Base-by-base conservation (phyloP, 2,888 invertebrate species). In the Resseliella maxima region DNA sequence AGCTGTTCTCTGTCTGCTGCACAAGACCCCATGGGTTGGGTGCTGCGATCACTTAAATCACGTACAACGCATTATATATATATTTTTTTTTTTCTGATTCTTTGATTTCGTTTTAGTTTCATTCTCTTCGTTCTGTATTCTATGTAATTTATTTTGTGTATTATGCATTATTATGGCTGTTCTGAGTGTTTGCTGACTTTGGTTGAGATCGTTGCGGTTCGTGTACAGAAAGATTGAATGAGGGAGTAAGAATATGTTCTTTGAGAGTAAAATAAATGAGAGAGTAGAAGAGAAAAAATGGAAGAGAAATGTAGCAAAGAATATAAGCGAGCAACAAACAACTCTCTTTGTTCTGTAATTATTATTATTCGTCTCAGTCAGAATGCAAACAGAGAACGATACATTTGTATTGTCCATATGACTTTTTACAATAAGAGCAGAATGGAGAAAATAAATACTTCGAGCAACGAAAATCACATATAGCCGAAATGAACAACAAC, bases 301-400 rank as follows among this genome's bases (percentile, higher is more conserved):
- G 59, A 24, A 59, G 21, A n/a, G n/a, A n/a, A n/a, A n/a, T n/a
- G n/a, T n/a, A n/a, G n/a, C n/a, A n/a, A n/a, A n/a, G 50, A 59
- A 59, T 24, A 59, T 64, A 83, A 83, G 6, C 38, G 38, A 83
- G 83, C 83, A 38, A 83, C 83, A 83, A 83, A 38, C 83, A 83
- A 83, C 83, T 83, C 83, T 83, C 83, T 83, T 83, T 83, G 83
- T 83, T 83, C 38, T 38, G 83, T 83, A 38, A 83, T 83, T 83
- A 83, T 83, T 83, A 83, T 83, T 83, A 83, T 83, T 83, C 83
- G 36, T 83, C 38, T 83, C 38, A 72, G 72, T 72, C 72, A 72
- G 72, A 72, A 72, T 72, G 72, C 72, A 72, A 72, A 72, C 72
- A 72, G 5, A 31, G 15, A 50, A 31, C 72, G 15, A 72, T 72